phyloP scores from a whole-genome alignment of 2,113 vertebrate genomes.

The Pomatostomus ruficeps region DNA sequence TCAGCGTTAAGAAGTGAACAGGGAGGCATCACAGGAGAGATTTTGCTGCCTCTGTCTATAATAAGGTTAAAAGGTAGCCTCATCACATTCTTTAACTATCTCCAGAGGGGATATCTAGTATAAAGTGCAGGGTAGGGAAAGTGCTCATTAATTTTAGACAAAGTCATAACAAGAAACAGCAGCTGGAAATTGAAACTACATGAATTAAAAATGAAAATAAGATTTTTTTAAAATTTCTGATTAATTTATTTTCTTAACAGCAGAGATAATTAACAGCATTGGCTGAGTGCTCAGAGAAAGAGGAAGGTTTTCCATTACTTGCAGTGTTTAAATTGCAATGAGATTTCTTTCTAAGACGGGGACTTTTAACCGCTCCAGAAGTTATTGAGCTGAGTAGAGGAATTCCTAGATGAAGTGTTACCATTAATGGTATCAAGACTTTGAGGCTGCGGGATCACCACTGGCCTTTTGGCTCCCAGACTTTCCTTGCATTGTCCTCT shows the following conservation, averaged over 20 bases:
- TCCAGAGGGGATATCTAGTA: not conserved
- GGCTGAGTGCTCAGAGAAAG: not conserved
- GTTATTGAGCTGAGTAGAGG: not conserved
- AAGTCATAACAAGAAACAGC: not conserved
- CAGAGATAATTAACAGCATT: not conserved
- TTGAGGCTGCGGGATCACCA: not conserved
- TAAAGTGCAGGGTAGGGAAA: not conserved
- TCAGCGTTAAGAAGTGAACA: not conserved
- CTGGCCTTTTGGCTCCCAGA: not conserved
- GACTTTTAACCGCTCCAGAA: not conserved
- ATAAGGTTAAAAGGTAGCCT: constrained; percentile 21
- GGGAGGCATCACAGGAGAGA: not conserved
- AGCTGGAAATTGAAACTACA: not conserved
- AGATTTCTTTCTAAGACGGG: not conserved
- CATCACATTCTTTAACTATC: not conserved
- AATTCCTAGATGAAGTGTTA: not conserved
- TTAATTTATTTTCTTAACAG: not conserved
- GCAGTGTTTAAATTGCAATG: not conserved
- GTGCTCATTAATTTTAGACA: not conserved
- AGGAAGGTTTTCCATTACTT: not conserved
- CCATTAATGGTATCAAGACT: not conserved
- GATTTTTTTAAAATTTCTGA: not conserved
- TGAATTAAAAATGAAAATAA: not conserved
- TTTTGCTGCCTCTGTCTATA: not conserved
- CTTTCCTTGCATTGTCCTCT: not conserved